Evolutionary conservation across 1,140 invertebrate genomes (phyloP), one percentile per base, ranked within the genome.

Genomic region (Panagrolaimus sp.): DNA sequence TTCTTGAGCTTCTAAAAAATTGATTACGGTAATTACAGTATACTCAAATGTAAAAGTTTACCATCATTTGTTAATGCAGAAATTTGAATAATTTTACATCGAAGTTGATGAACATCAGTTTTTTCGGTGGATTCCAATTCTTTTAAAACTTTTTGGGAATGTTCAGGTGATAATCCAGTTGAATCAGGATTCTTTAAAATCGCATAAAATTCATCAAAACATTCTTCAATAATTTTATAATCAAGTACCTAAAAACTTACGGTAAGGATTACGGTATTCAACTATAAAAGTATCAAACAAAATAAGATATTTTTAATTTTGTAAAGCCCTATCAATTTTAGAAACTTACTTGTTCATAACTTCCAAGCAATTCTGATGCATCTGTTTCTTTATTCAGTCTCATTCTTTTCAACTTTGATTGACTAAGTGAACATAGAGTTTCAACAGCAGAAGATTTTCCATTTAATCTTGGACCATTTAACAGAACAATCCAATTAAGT

Each of bases 341-440:
- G n/a, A n/a, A n/a, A n/a, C 87, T 87, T 74, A 94, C 90, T 88
- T 97, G 94, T 88, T 97, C 93, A 84, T 95, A 98, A 46, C 92
- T 92, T 63, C 94, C 94, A 6, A 98, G 86, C 55, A 98, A 88
- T 83, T 97, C 94, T 0, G 90, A 92, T 0, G 94, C 94, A 81
- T 97, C 94, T 89, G 94, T 96, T 47, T 91, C 89, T 44, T 91
- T 90, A 81, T 92, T 95, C 15, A 96, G 89, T n/a, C 89, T 87
- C 67, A 97, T 84, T 1, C 90, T 89, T 75, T 89, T 87, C 2
- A 97, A 85, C 65, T 88, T 86, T 72, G 89, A 87, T 0, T 91
- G 91, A 1, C 88, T 87, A 3, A 96, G 80, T 72, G 88, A 86
- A 0, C 93, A 88, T 28, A 96, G 83, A 21, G 90, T 85, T 81